Evolutionary conservation across 2,113 vertebrate genomes (phyloP).

Genomic region (Capreolus pygargus): DNA sequence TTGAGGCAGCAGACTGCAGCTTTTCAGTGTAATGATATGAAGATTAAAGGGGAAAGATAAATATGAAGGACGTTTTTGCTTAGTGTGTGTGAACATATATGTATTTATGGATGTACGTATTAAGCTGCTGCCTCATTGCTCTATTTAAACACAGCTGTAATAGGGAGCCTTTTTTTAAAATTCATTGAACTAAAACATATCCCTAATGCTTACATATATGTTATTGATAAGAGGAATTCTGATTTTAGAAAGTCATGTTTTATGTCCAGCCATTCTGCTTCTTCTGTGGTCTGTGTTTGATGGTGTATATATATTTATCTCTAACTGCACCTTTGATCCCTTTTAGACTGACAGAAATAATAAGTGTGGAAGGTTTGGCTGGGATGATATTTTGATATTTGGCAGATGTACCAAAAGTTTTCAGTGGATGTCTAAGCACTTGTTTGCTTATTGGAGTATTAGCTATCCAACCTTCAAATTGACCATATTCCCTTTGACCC

Average conservation of each 20-base stretch:
- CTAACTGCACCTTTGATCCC: neutral
- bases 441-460: neutral
- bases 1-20: constrained; percentile 54
- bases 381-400: neutral
- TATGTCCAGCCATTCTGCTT: neutral
- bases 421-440: neutral
- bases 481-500: neutral
- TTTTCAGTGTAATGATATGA: constrained; percentile 62
- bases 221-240: neutral
- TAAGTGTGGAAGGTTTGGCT: neutral
- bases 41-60: constrained; percentile 69
- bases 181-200: constrained; percentile 41
- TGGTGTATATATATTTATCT: neutral
- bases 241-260: neutral
- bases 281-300: neutral
- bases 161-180: neutral
- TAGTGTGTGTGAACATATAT: constrained; percentile 48
- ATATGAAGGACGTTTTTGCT: constrained; percentile 52
- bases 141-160: constrained; percentile 60
- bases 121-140: constrained; percentile 37
- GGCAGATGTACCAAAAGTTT: neutral
- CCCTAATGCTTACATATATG: neutral
- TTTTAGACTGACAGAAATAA: neutral
- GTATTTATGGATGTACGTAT: constrained; percentile 50
- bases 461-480: neutral